These are phyloP conservation scores for Myripristis jacobus DNA, from an alignment of 2,797 vertebrate genomes.

Conservation along the genomic window DNA sequence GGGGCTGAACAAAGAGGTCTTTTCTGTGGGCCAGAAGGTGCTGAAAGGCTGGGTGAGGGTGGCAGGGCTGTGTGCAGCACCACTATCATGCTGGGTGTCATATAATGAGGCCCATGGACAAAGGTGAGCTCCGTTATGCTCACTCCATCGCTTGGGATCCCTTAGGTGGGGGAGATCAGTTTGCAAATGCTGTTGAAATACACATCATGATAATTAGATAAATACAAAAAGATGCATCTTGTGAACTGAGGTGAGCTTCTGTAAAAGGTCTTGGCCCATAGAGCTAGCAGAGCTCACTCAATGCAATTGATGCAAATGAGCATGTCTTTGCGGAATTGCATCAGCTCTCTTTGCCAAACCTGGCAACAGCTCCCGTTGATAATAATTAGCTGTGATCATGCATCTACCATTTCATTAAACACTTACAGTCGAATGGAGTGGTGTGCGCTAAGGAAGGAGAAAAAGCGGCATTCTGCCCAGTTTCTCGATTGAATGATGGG, in stretches of 20 bases:
- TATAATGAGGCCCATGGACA: constrained; percentile 64
- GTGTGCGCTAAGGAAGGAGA: constrained; percentile 19
- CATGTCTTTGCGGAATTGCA: not conserved
- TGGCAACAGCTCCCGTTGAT: constrained; percentile 32
- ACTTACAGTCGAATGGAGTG: constrained; percentile 44
- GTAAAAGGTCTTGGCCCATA: not conserved
- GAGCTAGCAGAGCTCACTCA: not conserved
- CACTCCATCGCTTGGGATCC: constrained; percentile 16
- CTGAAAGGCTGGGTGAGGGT: constrained; percentile 87
- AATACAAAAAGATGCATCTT: not conserved
- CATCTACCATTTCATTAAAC: constrained; percentile 54
- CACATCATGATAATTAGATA: constrained; percentile 12
- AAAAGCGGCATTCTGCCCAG: constrained; percentile 28
- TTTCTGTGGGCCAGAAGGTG: constrained; percentile 83
- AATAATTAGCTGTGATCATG: constrained; percentile 39
- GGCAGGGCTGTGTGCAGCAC: constrained; percentile 71
- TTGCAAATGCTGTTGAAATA: constrained; percentile 8
- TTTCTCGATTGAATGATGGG: constrained; percentile 69
- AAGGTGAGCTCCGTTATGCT: constrained; percentile 66
- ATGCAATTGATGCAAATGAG: constrained; percentile 1
- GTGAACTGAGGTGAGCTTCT: not conserved
- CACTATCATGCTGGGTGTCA: constrained; percentile 77
- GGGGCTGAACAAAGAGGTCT: constrained; percentile 80
- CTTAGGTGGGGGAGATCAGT: constrained; percentile 13
- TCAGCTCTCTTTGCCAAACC: constrained; percentile 1